A percentile compares a stretch with the other conserved stretches of the same genome.
These are phyloP conservation scores for Rousettus leschenaultii DNA, from an alignment of 2,113 vertebrate species.

Conservation along the genomic window DNA sequence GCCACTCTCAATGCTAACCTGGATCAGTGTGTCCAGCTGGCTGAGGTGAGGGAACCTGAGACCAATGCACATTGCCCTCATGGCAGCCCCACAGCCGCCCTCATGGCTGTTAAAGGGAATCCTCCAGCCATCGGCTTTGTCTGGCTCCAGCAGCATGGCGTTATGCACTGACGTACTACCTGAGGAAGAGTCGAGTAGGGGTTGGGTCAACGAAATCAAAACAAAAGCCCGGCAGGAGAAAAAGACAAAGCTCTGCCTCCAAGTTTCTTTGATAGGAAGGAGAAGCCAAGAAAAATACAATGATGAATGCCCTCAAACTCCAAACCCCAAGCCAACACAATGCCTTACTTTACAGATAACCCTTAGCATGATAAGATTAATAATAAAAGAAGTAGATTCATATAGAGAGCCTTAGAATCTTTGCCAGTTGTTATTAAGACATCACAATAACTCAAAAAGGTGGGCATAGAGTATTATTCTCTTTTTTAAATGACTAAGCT, in stretches of 20 bases:
- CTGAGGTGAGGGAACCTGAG: constrained; percentile 78
- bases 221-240: not conserved
- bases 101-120: constrained; percentile 76
- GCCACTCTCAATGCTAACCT: constrained; percentile 87
- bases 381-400: not conserved
- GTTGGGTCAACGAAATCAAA: not conserved
- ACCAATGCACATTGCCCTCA: constrained; percentile 89
- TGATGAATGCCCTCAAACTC: not conserved
- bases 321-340: not conserved
- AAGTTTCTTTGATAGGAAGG: not conserved
- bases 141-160: constrained; percentile 17
- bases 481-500: not conserved
- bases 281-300: not conserved
- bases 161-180: constrained; percentile 19
- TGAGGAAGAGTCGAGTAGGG: not conserved
- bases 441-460: not conserved
- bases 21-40: constrained; percentile 79
- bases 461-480: not conserved
- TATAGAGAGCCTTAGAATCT: not conserved
- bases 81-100: constrained; percentile 88
- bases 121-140: constrained; percentile 69
- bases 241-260: not conserved
- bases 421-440: not conserved
- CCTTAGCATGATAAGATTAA: not conserved
- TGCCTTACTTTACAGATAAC: not conserved